Percentiles rank a stretch among this genome's conserved stretches.
Evolutionary conservation across 2,888 invertebrate species (phyloP).

Genomic region (Branchipolynoe longqiensis): DNA sequence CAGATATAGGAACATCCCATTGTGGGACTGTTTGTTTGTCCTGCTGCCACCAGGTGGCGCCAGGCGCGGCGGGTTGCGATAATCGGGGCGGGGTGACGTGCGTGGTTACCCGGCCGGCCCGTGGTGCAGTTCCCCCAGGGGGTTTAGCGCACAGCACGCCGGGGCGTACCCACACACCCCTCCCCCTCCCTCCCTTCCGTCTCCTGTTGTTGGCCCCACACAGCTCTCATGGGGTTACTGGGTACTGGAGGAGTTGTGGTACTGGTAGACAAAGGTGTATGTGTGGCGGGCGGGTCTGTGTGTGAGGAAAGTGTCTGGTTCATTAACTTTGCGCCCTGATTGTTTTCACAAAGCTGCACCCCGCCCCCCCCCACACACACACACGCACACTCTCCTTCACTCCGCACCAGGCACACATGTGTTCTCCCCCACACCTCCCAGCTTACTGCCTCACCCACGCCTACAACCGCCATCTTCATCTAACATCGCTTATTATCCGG

Average conservation of each 20-base stretch:
- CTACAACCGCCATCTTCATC: too few relatives aligned
- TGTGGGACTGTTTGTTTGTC: conserved; percentile 46
- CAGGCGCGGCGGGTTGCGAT: too few relatives aligned
- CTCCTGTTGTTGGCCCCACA: background rate
- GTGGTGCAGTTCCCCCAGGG: conserved; percentile 14
- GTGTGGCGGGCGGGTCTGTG: background rate
- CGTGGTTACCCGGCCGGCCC: background rate
- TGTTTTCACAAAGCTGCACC: conserved; percentile 4
- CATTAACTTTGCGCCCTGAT: background rate
- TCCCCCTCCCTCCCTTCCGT: background rate
- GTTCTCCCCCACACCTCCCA: too few relatives aligned
- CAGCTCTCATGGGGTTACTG: conserved; percentile 8
- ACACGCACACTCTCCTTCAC: too few relatives aligned
- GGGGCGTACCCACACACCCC: conserved; percentile 13
- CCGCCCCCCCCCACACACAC: too few relatives aligned
- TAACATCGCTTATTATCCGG: too few relatives aligned
- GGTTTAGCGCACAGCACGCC: conserved; percentile 4
- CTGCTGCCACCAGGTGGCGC: background rate
- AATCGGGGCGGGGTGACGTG: background rate
- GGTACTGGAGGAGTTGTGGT: conserved; percentile 23
- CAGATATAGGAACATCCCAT: conserved; percentile 33
- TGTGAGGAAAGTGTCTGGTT: background rate
- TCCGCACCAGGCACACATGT: too few relatives aligned
- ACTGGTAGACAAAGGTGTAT: background rate
- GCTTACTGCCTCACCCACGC: too few relatives aligned